Conservation (phyloP, 2,113 vertebrate species). For the Podiceps cristatus region DNA sequence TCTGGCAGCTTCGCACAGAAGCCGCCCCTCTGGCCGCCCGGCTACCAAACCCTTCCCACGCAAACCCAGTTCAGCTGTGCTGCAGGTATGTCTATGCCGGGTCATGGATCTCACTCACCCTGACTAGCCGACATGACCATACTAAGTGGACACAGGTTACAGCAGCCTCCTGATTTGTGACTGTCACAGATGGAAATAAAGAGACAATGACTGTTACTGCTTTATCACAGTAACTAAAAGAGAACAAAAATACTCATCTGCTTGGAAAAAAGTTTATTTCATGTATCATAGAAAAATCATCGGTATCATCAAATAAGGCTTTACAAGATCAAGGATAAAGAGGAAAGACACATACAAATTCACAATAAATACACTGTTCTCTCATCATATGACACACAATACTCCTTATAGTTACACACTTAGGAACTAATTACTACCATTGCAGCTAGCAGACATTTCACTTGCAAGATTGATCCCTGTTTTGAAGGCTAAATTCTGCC, state of each 20-base stretch:
- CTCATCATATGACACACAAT: background rate
- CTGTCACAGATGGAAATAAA: background rate
- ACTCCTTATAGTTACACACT: background rate
- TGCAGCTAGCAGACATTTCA: background rate
- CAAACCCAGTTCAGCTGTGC: background rate
- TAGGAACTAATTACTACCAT: background rate
- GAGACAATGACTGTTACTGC: background rate
- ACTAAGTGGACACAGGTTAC: fast-evolving
- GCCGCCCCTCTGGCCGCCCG: no score
- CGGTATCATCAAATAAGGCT: background rate
- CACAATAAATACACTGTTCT: background rate
- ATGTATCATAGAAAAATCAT: background rate
- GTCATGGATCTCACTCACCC: background rate
- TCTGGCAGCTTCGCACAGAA: no score
- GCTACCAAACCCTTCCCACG: no score
- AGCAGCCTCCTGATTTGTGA: background rate
- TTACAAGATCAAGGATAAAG: background rate
- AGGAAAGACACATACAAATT: background rate
- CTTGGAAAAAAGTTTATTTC: conserved; percentile 38
- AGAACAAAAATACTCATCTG: background rate
- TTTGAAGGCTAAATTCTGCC: background rate
- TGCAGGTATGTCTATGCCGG: fast-evolving
- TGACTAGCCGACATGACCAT: background rate
- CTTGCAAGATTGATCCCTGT: background rate
- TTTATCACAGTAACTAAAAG: background rate